Evolutionary conservation across 2,797 vertebrate genomes (phyloP).

Genomic region (Decapterus maruadsi): DNA sequence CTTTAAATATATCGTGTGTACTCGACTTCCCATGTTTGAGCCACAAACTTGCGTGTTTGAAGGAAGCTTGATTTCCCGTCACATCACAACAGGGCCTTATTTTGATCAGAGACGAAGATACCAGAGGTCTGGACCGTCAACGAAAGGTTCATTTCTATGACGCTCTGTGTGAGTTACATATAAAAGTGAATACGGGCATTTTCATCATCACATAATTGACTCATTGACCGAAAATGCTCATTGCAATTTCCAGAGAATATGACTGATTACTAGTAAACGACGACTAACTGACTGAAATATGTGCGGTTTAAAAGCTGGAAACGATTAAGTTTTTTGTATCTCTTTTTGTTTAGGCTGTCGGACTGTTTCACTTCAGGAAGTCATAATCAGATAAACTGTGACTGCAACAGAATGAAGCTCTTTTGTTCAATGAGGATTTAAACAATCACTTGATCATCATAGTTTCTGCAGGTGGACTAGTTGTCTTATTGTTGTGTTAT

Average conservation of each 20-base stretch:
- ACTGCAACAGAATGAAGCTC: background rate
- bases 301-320: background rate
- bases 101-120: background rate
- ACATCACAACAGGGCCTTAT: slow-evolving; percentile 6
- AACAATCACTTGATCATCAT: background rate
- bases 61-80: background rate
- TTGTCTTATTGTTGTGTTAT: background rate
- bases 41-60: background rate
- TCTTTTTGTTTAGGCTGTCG: background rate
- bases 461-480: background rate
- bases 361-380: background rate
- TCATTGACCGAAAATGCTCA: background rate
- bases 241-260: background rate
- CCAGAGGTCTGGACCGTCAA: background rate
- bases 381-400: background rate
- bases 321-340: background rate
- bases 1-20: background rate
- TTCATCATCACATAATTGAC: background rate
- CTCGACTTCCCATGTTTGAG: background rate
- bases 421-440: background rate
- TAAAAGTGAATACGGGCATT: background rate
- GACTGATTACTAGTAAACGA: background rate
- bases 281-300: background rate
- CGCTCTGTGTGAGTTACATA: no score
- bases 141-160: background rate